Evolutionary conservation across 2,888 invertebrate species (phyloP).

Genomic region (Cristatella mucedo): DNA sequence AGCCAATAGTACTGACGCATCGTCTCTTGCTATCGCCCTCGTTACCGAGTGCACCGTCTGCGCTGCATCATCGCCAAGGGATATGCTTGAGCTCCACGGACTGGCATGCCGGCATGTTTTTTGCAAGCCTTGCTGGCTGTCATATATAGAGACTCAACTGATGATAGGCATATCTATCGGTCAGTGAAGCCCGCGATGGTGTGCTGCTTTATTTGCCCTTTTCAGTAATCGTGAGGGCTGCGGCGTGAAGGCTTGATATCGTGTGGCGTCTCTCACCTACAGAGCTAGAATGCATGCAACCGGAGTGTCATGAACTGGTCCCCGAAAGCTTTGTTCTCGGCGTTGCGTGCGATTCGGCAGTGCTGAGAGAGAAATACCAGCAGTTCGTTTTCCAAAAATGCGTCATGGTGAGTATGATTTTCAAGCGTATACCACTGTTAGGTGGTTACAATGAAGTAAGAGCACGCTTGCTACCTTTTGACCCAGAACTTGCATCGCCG

Average conservation of each 20-base stretch:
- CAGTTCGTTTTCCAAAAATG: conserved; percentile 89
- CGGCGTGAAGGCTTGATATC: background rate
- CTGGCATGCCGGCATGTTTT: conserved; percentile 80
- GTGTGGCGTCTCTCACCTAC: conserved; percentile 28
- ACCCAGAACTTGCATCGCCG: too few species aligned
- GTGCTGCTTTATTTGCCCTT: background rate
- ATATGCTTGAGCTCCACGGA: too few species aligned
- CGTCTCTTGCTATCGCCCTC: too few species aligned
- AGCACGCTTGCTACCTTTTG: too few species aligned
- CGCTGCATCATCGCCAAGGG: too few species aligned
- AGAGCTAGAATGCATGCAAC: conserved; percentile 92
- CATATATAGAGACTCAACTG: conserved; percentile 89
- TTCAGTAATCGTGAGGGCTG: background rate
- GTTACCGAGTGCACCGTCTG: too few species aligned
- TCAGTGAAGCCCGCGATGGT: conserved; percentile 21
- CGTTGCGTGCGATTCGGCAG: conserved; percentile 60
- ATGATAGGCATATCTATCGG: conserved; percentile 60
- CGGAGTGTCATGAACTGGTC: conserved; percentile 78
- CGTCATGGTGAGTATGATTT: conserved; percentile 54
- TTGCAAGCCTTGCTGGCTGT: conserved; percentile 89
- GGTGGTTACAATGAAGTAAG: conserved; percentile 8
- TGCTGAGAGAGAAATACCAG: conserved; percentile 82
- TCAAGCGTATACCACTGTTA: background rate
- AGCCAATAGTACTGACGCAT: too few species aligned
- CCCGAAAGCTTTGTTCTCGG: conserved; percentile 87